These are phyloP conservation scores for Chironex yamaguchii DNA, from an alignment of 30 jellyfish, hydroid and myxozoan genomes.

Conservation along the genomic window DNA sequence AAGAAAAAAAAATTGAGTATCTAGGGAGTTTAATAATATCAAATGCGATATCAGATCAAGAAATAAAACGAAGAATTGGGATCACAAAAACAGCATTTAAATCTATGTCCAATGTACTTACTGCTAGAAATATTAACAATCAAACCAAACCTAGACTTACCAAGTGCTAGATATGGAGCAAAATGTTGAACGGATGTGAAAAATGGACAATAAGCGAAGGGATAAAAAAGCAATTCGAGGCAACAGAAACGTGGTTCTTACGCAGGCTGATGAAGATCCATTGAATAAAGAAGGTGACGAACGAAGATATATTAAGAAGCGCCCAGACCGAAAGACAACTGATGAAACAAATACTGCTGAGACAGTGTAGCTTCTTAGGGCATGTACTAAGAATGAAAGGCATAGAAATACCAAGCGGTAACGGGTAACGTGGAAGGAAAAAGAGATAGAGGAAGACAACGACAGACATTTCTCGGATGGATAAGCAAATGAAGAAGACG, in stretches of 20 bases:
- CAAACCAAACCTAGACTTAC: conserved; percentile 25
- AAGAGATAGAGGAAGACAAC: conserved; percentile 17
- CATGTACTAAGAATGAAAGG: conserved; percentile 8
- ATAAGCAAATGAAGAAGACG: not conserved
- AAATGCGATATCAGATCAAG: not conserved
- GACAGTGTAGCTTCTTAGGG: conserved; percentile 2
- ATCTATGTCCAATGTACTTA: not conserved
- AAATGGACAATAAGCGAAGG: conserved; percentile 35
- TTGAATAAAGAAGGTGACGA: conserved; percentile 26
- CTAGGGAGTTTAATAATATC: conserved; percentile 17
- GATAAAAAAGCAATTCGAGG: conserved; percentile 11
- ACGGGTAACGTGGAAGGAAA: conserved; percentile 31
- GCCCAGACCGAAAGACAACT: not conserved
- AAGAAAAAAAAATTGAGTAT: conserved; percentile 1
- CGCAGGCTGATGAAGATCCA: conserved; percentile 14
- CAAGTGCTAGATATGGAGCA: conserved; percentile 37
- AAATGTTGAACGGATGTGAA: conserved; percentile 37
- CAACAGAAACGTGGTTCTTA: conserved; percentile 20
- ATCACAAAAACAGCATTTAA: conserved; percentile 6
- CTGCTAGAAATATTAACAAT: not conserved
- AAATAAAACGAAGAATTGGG: conserved; percentile 18
- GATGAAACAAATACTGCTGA: not conserved
- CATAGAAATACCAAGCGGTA: not conserved
- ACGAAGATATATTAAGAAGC: conserved; percentile 24
- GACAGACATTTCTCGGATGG: not conserved